A percentile compares a stretch with the other conserved stretches of the same genome.
Conservation (phyloP, 1,140 invertebrate genomes). For the Arctopsyche grandis region DNA sequence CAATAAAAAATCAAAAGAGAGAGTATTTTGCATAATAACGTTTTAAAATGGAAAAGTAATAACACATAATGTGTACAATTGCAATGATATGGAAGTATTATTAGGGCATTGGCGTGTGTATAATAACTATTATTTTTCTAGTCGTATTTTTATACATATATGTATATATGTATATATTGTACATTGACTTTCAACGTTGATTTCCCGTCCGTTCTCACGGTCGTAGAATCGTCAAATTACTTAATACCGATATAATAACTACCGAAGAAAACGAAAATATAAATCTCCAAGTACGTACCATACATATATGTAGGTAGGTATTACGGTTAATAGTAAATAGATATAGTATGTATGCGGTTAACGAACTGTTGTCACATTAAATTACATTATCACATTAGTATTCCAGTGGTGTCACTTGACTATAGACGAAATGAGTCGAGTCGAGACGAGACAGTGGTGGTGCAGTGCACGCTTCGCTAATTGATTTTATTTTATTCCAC, state of each 20-base stretch:
- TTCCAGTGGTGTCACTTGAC: too few species aligned
- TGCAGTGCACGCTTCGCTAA: too few species aligned
- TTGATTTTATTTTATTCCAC: too few species aligned
- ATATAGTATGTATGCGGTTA: background rate
- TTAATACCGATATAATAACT: background rate
- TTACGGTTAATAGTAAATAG: background rate
- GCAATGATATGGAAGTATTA: background rate
- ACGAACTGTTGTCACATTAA: background rate
- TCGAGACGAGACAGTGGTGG: too few species aligned
- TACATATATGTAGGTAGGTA: background rate
- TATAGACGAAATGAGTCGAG: too few species aligned
- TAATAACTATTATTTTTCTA: background rate
- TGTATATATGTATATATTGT: background rate
- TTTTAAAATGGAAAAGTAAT: too few species aligned
- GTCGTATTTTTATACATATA: background rate
- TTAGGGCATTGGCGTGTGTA: constrained; percentile 3
- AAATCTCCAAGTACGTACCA: background rate
- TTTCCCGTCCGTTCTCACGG: constrained; percentile 17
- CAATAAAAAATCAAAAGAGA: too few species aligned
- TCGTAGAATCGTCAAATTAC: constrained; percentile 11
- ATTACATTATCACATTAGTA: too few species aligned
- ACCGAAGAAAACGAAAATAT: background rate
- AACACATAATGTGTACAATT: background rate
- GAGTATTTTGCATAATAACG: too few species aligned
- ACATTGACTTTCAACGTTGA: constrained; percentile 1